Evolutionary conservation across 2,797 vertebrate genomes (phyloP), one percentile per base, ranked within the genome.

Genomic region (Helarctos malayanus): DNA sequence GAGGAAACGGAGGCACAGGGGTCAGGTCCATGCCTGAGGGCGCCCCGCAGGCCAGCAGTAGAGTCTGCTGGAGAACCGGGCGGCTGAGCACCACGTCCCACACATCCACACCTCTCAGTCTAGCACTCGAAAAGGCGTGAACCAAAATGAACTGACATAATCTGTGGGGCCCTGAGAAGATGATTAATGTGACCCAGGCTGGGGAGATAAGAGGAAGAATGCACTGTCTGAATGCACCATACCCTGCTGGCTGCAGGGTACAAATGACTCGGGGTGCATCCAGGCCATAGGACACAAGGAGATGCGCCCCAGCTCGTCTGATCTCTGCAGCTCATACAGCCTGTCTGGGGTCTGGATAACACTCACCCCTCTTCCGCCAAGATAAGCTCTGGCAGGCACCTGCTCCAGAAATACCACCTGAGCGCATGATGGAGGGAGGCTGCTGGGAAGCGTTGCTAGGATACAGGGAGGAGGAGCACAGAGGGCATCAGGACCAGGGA

Each of bases 361-460:
- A 0, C 45, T 18, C 14, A 0, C 32, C n/a, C 21, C 38, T 2
- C 69, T 92, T 91, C 92, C 0, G 0, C 94, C 96, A 96, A 54
- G 94, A 79, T 45, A 52, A 88, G 78, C 11, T 1, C 25, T 1
- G 69, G 75, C 0, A 0, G 73, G 16, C 25, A 41, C 52, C 41
- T 29, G 78, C 59, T 91, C 94, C 59, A n/a, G 92, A 75, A 68
- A 61, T 19, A 76, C 35, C 38, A 76, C 85, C 94, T n/a, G 91
- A 89, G 94, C 15, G 1, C 52, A 2, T 25, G 47, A 61, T 0
- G 10, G 32, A 88, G 45, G 87, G 54, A 90, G 69, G 63, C 52
- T 57, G 88, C 71, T 1, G n/a, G n/a, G 38, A 68, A 71, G 68
- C 0, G 23, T 95, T 91, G 85, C 95, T 94, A 96, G 93, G 97